Conservation (phyloP, 1,140 invertebrate species). For the Choristoneura fumiferana region DNA sequence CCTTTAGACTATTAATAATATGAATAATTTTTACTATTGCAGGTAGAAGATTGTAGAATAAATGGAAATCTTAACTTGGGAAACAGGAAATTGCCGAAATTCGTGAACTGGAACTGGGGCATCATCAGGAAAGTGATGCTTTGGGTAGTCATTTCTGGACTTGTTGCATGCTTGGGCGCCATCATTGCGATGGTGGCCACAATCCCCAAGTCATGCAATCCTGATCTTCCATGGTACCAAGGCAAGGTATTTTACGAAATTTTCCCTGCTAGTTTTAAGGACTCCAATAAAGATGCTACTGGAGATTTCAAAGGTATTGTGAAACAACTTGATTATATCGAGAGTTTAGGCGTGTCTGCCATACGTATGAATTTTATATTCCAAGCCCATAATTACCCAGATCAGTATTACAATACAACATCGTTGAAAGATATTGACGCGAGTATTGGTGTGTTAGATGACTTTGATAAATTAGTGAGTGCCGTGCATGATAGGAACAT, state of each 20-base stretch:
- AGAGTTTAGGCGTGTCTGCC: conserved; percentile 82
- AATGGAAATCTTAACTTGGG: conserved; percentile 59
- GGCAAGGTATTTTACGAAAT: conserved; percentile 90
- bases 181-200: conserved; percentile 84
- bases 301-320: conserved; percentile 86
- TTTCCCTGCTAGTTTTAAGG: conserved; percentile 89
- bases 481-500: conserved; percentile 84
- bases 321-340: conserved; percentile 83
- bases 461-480: conserved; percentile 82
- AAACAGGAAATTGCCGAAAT: conserved; percentile 76
- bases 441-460: conserved; percentile 81
- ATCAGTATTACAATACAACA: conserved; percentile 82
- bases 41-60: conserved; percentile 67
- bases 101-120: conserved; percentile 90
- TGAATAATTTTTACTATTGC: conserved; percentile 45
- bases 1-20: too few relatives aligned
- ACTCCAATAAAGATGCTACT: conserved; percentile 86
- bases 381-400: conserved; percentile 83
- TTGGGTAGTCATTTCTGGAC: conserved; percentile 83
- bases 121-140: conserved; percentile 85
- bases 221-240: conserved; percentile 87
- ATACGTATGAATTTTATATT: conserved; percentile 89
- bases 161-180: conserved; percentile 84
- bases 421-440: conserved; percentile 81
- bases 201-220: conserved; percentile 85